Conservation (phyloP, 1,140 invertebrate genomes). For the Rhagoletis zephyria region DNA sequence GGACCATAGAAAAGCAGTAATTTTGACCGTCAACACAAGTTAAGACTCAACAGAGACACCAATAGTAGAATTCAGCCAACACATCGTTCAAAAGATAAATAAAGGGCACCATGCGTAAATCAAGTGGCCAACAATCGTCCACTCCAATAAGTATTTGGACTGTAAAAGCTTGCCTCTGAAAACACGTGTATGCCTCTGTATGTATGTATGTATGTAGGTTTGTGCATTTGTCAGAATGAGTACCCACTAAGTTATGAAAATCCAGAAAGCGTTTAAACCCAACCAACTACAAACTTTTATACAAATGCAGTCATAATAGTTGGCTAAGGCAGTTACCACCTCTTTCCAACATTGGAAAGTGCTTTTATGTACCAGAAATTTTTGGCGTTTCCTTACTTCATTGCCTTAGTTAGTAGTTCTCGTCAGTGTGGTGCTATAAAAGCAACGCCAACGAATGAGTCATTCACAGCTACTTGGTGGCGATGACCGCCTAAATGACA, state of each 20-base stretch:
- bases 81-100: slow-evolving; percentile 22
- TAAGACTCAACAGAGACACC: not conserved
- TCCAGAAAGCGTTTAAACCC: not conserved
- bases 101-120: not conserved
- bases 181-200: not conserved
- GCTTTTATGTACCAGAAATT: slow-evolving; percentile 34
- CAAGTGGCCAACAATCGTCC: slow-evolving; percentile 4
- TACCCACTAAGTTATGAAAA: slow-evolving; percentile 21
- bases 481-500: slow-evolving; percentile 48
- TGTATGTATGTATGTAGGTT: not conserved
- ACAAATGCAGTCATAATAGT: not conserved
- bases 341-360: slow-evolving; percentile 29
- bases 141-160: not conserved
- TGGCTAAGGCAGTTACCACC: slow-evolving; percentile 11
- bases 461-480: slow-evolving; percentile 41
- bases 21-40: not conserved
- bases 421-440: not conserved
- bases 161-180: not conserved
- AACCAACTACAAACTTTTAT: not conserved
- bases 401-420: not conserved
- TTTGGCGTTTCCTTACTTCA: slow-evolving; percentile 9
- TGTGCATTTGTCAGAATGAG: not conserved
- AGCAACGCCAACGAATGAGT: slow-evolving; percentile 20
- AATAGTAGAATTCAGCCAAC: not conserved
- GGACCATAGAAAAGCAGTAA: slow-evolving; percentile 25